Evolutionary conservation across 2,797 vertebrate species (phyloP), one percentile per base, ranked within the genome.

Genomic region (Eulemur rubriventer): DNA sequence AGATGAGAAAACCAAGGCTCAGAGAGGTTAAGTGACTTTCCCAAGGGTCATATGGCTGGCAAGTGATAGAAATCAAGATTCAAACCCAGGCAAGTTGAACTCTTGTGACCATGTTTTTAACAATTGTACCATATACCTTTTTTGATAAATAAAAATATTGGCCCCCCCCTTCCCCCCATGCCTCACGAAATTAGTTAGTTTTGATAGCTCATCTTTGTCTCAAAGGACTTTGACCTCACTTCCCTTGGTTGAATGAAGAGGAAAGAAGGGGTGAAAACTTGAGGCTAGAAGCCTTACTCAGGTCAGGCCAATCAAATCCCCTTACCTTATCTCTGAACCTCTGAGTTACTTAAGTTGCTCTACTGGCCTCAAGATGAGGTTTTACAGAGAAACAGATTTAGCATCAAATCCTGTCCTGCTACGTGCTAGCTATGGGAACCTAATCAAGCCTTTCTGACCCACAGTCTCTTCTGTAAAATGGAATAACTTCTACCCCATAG

Each of bases 381-480:
- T 92, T 61, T 85, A 48, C 33, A 76, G 59, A 92, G 80, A 81
- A 86, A 70, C 46, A 89, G 41, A 83, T 69, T 67, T 80, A 76
- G n/a, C 65, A 76, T 80, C 57, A 69, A 43, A 73, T 67, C 16
- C 26, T 70, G 48, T 41, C 83, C 43, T 76, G 24, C 87, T 50
- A 41, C 48, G 48, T 94, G 72, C 24, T 72, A 89, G 35, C 35
- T 75, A 57, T 79, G 70, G 67, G 33, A 75, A 69, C 41, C 43
- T 65, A 35, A 92, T 28, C 83, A 73, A 79, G 33, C n/a, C 7
- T 46, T n/a, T 96, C 52, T 78, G 84, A 83, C 8, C 33, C 11
- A 48, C 26, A 24, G 55, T 67, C 59, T 92, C 57, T 24, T 97
- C 38, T 87, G 2, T 92, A 95, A 96, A 69, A 72, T n/a, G 22